Evolutionary conservation across 1,140 invertebrate species (phyloP).

Genomic region (Camponotus floridanus): DNA sequence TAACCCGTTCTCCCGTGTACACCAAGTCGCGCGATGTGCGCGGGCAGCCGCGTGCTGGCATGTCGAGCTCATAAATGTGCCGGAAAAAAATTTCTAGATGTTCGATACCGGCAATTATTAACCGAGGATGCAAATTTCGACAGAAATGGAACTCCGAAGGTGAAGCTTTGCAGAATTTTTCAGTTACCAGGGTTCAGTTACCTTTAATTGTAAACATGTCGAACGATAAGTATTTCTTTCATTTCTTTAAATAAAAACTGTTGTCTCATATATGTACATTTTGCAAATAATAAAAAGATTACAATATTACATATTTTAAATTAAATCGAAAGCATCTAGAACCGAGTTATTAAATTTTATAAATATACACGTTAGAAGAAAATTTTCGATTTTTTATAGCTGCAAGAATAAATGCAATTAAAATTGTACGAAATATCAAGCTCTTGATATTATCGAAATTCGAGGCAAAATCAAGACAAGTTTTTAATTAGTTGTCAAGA

Average conservation of each 20-base stretch:
- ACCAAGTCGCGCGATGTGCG: slow-evolving; percentile 25
- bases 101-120: neutral
- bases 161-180: neutral
- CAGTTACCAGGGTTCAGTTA: neutral
- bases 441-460: too few relatives aligned
- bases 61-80: slow-evolving; percentile 17
- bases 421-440: too few relatives aligned
- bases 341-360: neutral
- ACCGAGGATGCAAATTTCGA: neutral
- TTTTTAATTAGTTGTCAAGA: too few relatives aligned
- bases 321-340: neutral
- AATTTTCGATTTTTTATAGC: neutral
- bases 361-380: neutral
- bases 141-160: neutral
- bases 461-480: too few relatives aligned
- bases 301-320: neutral
- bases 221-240: neutral
- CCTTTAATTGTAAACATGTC: neutral
- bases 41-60: slow-evolving; percentile 17
- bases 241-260: neutral
- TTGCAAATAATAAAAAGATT: neutral
- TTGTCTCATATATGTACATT: neutral
- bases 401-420: too few relatives aligned
- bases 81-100: neutral
- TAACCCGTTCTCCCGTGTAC: slow-evolving; percentile 65